A percentile compares a stretch with the other conserved stretches of the same genome.
Conservation (phyloP, 1,140 invertebrate species). For the Neodiprion fabricii region DNA sequence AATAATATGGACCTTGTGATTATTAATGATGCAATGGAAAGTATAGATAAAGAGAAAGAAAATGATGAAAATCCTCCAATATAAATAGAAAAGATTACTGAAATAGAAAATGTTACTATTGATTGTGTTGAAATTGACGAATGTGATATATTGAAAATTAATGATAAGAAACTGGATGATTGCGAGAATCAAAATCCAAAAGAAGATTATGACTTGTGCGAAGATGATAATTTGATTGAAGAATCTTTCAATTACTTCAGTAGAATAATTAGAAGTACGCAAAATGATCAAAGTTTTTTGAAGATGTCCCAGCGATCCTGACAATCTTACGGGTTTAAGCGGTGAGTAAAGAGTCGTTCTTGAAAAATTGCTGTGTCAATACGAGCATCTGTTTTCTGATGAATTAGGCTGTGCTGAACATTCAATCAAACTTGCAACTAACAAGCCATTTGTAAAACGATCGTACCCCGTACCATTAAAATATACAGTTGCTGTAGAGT, state of each 20-base stretch:
- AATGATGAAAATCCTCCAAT: not conserved
- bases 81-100: not conserved
- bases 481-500: constrained; percentile 13
- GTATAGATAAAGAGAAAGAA: not conserved
- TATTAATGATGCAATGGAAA: not conserved
- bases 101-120: not conserved
- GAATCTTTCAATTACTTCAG: too few relatives aligned
- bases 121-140: not conserved
- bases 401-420: too few relatives aligned
- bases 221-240: not conserved
- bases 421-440: not conserved
- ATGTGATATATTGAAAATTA: not conserved
- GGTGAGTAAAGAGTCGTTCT: too few relatives aligned
- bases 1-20: too few relatives aligned
- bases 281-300: too few relatives aligned
- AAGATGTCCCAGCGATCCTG: too few relatives aligned
- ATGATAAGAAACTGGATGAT: not conserved
- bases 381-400: too few relatives aligned
- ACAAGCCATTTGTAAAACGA: constrained; percentile 21
- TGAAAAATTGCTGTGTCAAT: too few relatives aligned
- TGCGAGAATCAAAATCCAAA: not conserved
- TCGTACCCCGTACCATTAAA: constrained; percentile 28
- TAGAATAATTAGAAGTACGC: too few relatives aligned
- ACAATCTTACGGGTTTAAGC: too few relatives aligned
- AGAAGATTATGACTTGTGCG: not conserved